These are phyloP conservation scores for Aphodius sticticus DNA, from an alignment of 2,888 invertebrate genomes.

Conservation along the genomic window DNA sequence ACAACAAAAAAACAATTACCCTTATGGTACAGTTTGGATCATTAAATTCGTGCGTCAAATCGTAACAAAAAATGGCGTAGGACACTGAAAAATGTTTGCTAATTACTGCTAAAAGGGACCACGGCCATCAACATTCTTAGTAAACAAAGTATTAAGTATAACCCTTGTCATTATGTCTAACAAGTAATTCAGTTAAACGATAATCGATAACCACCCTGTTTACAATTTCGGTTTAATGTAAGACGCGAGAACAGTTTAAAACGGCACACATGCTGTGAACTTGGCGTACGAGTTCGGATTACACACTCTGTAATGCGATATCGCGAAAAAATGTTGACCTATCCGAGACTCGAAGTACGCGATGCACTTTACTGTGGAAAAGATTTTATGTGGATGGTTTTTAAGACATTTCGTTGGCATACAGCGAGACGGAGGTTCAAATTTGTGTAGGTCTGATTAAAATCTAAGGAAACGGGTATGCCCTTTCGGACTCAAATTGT, in stretches of 20 bases:
- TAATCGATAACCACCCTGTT: neutral
- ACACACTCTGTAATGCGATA: neutral
- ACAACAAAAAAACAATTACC: no score
- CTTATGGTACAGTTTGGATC: no score
- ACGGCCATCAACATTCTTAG: neutral
- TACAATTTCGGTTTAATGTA: neutral
- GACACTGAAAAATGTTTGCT: neutral
- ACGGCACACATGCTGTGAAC: neutral
- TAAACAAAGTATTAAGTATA: neutral
- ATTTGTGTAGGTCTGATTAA: no score
- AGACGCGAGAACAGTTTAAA: neutral
- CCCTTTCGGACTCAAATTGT: no score
- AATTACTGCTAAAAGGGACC: neutral
- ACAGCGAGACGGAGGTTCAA: no score
- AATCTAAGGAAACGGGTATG: no score
- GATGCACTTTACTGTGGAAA: neutral
- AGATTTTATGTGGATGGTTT: neutral
- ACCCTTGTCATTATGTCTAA: neutral
- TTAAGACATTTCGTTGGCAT: no score
- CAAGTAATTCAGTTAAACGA: conserved; percentile 4
- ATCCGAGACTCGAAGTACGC: neutral
- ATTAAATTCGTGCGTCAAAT: neutral
- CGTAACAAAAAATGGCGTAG: neutral
- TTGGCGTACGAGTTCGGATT: neutral
- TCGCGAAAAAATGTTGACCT: neutral